Evolutionary conservation across 1,140 invertebrate genomes (phyloP).

Genomic region (Drosophila takahashii): DNA sequence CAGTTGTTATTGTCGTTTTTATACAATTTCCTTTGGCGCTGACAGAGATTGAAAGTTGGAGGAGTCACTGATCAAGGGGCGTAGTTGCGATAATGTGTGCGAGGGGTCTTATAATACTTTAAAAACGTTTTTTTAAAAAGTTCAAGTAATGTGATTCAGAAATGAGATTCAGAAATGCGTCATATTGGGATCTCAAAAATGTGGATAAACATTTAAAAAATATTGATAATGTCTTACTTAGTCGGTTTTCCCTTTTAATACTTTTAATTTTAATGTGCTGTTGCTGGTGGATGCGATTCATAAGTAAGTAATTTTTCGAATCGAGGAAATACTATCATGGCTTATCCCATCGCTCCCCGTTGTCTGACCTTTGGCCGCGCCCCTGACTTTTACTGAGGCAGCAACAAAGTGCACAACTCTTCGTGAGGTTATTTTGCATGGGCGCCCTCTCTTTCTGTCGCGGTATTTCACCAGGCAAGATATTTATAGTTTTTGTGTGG

Average conservation of each 20-base stretch:
- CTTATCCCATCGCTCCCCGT: background rate
- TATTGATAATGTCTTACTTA: too few relatives aligned
- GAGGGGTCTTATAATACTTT: background rate
- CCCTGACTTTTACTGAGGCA: slow-evolving; percentile 27
- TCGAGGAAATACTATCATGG: background rate
- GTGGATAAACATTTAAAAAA: background rate
- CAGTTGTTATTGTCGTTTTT: slow-evolving; percentile 35
- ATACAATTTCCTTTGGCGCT: slow-evolving; percentile 42
- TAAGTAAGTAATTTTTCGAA: too few relatives aligned
- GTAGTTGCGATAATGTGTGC: slow-evolving; percentile 2
- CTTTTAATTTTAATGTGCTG: background rate
- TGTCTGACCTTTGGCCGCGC: slow-evolving; percentile 29
- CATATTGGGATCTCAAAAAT: background rate
- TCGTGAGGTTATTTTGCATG: slow-evolving; percentile 45
- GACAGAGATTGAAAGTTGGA: slow-evolving; percentile 50
- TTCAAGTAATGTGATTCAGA: background rate
- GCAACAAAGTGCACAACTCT: slow-evolving; percentile 33
- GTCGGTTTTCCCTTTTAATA: too few relatives aligned
- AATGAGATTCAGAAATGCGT: background rate
- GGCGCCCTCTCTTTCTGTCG: slow-evolving; percentile 27
- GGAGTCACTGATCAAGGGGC: slow-evolving; percentile 22
- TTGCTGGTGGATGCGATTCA: background rate
- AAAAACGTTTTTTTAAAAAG: background rate
- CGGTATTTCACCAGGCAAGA: slow-evolving; percentile 14
- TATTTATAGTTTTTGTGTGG: slow-evolving; percentile 37